These are phyloP conservation scores for Temnothorax longispinosus DNA, from an alignment of 1,140 invertebrate genomes.

Conservation along the genomic window DNA sequence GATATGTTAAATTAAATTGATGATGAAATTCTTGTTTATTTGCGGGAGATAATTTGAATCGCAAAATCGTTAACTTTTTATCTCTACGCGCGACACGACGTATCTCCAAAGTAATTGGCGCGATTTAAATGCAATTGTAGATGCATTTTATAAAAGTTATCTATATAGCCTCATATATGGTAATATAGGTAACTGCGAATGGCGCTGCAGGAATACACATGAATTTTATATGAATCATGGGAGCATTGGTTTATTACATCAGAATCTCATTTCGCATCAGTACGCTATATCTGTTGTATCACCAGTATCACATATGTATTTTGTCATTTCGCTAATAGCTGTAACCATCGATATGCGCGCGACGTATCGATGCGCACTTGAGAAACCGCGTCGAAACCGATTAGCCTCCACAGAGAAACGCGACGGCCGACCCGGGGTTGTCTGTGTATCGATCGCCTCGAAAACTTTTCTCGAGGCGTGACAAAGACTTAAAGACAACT, in stretches of 20 bases:
- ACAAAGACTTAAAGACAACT: slow-evolving; percentile 53
- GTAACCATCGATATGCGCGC: neutral
- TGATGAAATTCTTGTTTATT: neutral
- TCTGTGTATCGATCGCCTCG: slow-evolving; percentile 42
- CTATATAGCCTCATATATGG: neutral
- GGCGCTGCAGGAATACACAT: neutral
- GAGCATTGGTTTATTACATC: slow-evolving; percentile 1
- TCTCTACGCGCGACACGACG: neutral
- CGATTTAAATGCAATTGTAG: neutral
- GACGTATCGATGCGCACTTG: neutral
- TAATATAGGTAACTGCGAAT: slow-evolving; percentile 10
- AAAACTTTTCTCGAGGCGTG: slow-evolving; percentile 49
- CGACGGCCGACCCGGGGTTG: neutral
- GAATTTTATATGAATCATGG: slow-evolving; percentile 18
- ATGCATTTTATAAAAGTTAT: neutral
- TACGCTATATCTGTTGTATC: neutral
- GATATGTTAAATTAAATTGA: neutral
- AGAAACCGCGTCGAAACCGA: neutral
- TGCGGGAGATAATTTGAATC: neutral
- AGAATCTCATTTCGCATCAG: slow-evolving; percentile 15
- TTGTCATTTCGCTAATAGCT: neutral
- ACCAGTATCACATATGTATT: neutral
- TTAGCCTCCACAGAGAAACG: neutral
- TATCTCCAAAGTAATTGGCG: neutral
- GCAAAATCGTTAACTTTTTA: neutral